phyloP scores from a whole-genome alignment of 2,797 vertebrate genomes.

The Sitta carolinensis region DNA sequence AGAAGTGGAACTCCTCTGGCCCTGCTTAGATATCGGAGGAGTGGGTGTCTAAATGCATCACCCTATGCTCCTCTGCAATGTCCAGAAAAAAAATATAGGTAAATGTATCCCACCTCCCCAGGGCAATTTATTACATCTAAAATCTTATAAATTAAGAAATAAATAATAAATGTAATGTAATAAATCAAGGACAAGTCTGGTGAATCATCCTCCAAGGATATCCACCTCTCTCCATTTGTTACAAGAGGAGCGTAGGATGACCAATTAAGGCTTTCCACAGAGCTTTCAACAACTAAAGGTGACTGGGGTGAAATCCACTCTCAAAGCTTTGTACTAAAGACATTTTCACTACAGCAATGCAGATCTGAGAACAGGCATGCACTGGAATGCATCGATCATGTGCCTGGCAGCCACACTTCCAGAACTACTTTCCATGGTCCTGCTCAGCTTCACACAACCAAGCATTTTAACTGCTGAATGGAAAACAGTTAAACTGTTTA shows the following conservation, averaged over 20 bases:
- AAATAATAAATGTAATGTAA: too few species aligned
- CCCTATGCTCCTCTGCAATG: neutral
- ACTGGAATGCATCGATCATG: neutral
- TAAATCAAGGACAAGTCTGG: neutral
- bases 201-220: neutral
- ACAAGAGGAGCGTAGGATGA: neutral
- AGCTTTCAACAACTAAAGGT: neutral
- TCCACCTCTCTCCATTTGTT: neutral
- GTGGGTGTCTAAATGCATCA: neutral
- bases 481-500: slow-evolving; percentile 16
- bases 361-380: neutral
- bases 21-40: neutral
- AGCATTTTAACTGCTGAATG: slow-evolving; percentile 16
- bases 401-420: neutral
- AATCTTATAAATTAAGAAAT: neutral
- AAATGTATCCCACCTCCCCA: neutral
- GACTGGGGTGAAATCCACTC: neutral
- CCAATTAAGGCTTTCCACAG: neutral
- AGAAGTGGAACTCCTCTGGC: neutral
- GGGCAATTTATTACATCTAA: neutral
- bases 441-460: slow-evolving; percentile 26
- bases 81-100: neutral
- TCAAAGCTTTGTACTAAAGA: neutral
- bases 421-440: neutral
- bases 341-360: neutral